Evolutionary conservation across 2,797 vertebrate genomes (phyloP).

Genomic region (Chloroceryle amazona): DNA sequence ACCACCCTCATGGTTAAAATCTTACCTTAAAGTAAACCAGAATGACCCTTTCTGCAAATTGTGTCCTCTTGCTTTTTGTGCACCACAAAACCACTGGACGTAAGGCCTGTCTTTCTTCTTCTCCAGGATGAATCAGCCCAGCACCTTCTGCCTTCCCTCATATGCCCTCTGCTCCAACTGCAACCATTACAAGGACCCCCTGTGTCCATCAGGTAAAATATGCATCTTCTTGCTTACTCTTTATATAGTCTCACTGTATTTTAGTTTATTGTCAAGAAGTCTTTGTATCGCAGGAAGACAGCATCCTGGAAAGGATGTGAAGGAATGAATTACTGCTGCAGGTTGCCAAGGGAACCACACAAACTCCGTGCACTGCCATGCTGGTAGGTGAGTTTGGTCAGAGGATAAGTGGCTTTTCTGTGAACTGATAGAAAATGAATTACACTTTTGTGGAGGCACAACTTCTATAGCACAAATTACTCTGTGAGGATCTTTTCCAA

Average conservation of each 20-base stretch:
- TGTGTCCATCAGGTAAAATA: background rate
- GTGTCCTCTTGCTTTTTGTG: background rate
- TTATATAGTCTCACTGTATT: background rate
- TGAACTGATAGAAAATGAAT: background rate
- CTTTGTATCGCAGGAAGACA: background rate
- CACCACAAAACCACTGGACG: background rate
- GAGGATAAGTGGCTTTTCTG: background rate
- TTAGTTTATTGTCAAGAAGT: background rate
- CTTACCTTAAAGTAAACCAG: background rate
- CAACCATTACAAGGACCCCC: background rate
- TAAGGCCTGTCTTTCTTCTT: background rate
- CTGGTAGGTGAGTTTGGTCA: background rate
- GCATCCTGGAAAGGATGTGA: background rate
- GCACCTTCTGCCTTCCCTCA: background rate
- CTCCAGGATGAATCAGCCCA: background rate
- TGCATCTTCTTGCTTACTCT: background rate
- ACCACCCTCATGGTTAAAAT: too few species aligned
- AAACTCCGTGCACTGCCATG: accelerated
- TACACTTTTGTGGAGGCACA: background rate
- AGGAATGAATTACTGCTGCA: background rate
- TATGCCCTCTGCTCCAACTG: background rate
- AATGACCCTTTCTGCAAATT: background rate
- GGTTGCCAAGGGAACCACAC: accelerated
- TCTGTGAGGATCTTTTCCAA: background rate
- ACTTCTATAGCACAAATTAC: background rate